A percentile compares a stretch with the other conserved stretches of the same genome.
phyloP scores from a whole-genome alignment of 1,140 invertebrate genomes.

The Drosophila nigromelanica region DNA sequence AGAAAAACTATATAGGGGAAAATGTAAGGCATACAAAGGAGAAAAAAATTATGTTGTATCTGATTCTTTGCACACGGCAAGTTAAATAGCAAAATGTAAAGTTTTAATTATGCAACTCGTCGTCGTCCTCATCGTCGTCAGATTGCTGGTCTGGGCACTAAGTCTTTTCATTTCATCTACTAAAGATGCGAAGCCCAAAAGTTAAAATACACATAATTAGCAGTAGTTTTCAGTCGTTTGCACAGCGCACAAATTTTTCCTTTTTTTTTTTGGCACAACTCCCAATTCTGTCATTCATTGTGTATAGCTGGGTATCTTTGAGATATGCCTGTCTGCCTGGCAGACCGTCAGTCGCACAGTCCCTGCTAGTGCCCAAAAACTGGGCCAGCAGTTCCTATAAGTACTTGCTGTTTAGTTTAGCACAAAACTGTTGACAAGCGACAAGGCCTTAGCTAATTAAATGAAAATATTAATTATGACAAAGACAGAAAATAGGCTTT shows the following conservation, averaged over 20 bases:
- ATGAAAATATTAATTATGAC: conserved; percentile 66
- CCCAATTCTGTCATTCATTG: conserved; percentile 33
- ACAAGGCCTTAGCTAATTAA: conserved; percentile 56
- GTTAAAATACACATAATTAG: conserved; percentile 82
- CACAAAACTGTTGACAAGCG: conserved; percentile 36
- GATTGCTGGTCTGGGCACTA: conserved; percentile 27
- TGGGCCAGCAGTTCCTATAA: conserved; percentile 54
- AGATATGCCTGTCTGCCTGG: conserved; percentile 12
- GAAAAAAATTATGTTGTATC: conserved; percentile 61
- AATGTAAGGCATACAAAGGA: conserved; percentile 27
- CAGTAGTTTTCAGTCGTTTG: conserved; percentile 64
- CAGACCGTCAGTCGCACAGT: too few relatives aligned
- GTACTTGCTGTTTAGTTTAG: conserved; percentile 56
- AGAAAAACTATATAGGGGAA: conserved; percentile 22
- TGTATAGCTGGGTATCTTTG: conserved; percentile 41
- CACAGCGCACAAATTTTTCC: conserved; percentile 35
- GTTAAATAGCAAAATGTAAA: conserved; percentile 76
- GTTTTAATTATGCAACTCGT: conserved; percentile 79
- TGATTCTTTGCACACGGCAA: conserved; percentile 74
- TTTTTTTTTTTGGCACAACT: conserved; percentile 17
- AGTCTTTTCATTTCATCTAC: conserved; percentile 57
- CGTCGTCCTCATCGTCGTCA: conserved; percentile 33
- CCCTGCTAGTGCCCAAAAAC: conserved; percentile 26
- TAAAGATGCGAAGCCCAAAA: conserved; percentile 58
- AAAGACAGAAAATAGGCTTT: conserved; percentile 23